Evolutionary conservation across 2,888 invertebrate species (phyloP), one percentile per base, ranked within the genome.

Genomic region (Agrotis ipsilon): DNA sequence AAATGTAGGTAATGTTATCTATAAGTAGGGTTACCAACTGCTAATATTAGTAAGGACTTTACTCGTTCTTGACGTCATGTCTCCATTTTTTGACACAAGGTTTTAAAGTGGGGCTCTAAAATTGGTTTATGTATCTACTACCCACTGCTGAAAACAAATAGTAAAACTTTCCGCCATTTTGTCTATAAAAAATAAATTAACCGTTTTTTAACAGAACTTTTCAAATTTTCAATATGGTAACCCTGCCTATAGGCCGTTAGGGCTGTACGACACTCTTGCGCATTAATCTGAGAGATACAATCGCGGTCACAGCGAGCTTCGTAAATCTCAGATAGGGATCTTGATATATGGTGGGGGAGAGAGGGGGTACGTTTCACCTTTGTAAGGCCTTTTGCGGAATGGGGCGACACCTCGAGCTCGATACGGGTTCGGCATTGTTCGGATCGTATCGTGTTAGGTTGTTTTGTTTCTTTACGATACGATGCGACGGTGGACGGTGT

Each of bases 261-360:
- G 77, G 87, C 87, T 84, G 87, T 88, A 88, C 88, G 87, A 88
- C 89, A 88, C 90, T 87, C 90, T 78, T 78, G 89, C 90, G 91
- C 94, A 95, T 95, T 94, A 94, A 95, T 94, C 94, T 93, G 89
- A 82, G 72, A 92, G 94, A 95, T 95, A 95, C 92, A 91, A 94
- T 94, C 95, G 87, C 86, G 89, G 89, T 83, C 87, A 87, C 87
- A 88, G 83, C 86, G 88, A 88, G 90, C 90, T 88, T 88, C 90
- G 93, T 94, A 94, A 93, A 93, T 94, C 94, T 92, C 87, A 91
- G 96, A 96, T 96, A 95, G 87, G 74, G 85, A 94, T 95, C 95
- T 94, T 92, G 93, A 92, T 93, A 90, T 93, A 92, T 89, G 85
- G 77, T 52, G 76, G 82, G 68, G 80, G 72, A 79, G 78, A 82